These are phyloP conservation scores for Drosophila nebulosa DNA, from an alignment of 1,140 invertebrate genomes.

Conservation along the genomic window DNA sequence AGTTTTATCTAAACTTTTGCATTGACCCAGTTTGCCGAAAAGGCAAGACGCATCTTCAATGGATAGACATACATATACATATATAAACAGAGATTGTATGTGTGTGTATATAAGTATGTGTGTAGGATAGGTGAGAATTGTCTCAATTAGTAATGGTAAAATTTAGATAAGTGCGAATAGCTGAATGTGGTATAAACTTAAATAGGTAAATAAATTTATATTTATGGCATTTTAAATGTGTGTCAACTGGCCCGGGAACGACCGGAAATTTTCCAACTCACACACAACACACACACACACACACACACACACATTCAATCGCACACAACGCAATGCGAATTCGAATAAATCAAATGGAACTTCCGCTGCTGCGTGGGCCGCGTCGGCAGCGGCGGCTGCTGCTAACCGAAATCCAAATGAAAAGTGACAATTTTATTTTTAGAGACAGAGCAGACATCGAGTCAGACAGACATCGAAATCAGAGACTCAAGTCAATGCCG, in stretches of 20 bases:
- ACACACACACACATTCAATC: not conserved
- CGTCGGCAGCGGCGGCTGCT: too few relatives aligned
- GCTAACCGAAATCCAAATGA: not conserved
- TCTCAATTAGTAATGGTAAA: not conserved
- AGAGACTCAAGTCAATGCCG: not conserved
- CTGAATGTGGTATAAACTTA: not conserved
- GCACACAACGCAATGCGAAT: not conserved
- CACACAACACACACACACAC: not conserved
- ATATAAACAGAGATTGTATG: too few relatives aligned
- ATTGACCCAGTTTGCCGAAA: not conserved
- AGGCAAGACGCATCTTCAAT: not conserved
- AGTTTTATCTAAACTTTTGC: not conserved
- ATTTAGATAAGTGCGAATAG: not conserved
- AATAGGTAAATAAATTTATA: not conserved
- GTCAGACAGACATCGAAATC: not conserved
- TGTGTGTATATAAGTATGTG: too few relatives aligned
- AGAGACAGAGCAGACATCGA: not conserved
- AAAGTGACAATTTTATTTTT: not conserved
- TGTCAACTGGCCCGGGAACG: not conserved
- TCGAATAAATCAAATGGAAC: conserved; percentile 1
- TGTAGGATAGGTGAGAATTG: not conserved
- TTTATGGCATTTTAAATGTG: conserved; percentile 2
- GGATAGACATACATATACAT: not conserved
- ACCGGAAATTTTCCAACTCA: not conserved
- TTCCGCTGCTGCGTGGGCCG: not conserved